A percentile compares a stretch with the other conserved stretches of the same genome.
phyloP scores from a whole-genome alignment of 2,113 vertebrate genomes.

The Platichthys flesus region DNA sequence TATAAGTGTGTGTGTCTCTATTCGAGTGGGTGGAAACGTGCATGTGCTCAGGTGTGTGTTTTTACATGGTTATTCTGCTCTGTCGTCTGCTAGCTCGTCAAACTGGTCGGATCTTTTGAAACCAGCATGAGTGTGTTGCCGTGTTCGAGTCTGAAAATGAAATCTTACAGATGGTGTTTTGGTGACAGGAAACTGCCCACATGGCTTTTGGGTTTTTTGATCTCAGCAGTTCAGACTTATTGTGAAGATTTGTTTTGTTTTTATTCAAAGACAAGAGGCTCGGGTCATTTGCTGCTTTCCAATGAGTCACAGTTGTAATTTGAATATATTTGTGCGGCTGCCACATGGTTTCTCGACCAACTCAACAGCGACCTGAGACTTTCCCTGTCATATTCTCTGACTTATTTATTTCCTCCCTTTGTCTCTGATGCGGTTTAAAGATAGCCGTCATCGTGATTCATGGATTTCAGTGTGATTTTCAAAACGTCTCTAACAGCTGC shows the following conservation, averaged over 20 bases:
- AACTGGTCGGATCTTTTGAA: slow-evolving; percentile 13
- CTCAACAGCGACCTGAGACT: slow-evolving; percentile 50
- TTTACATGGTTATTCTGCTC: slow-evolving; percentile 38
- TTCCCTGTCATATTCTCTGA: slow-evolving; percentile 34
- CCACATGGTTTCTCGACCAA: slow-evolving; percentile 21
- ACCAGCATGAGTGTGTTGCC: not conserved
- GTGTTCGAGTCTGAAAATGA: slow-evolving; percentile 31
- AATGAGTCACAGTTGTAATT: slow-evolving; percentile 48
- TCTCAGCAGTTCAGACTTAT: slow-evolving; percentile 37
- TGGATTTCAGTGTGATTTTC: slow-evolving; percentile 52
- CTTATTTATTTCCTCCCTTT: slow-evolving; percentile 38
- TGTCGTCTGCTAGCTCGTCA: slow-evolving; percentile 23
- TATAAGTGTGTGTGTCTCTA: slow-evolving; percentile 18
- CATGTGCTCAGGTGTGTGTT: slow-evolving; percentile 68
- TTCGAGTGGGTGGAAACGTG: slow-evolving; percentile 50
- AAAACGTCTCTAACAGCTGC: slow-evolving; percentile 8
- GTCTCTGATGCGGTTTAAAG: slow-evolving; percentile 45
- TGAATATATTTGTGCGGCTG: slow-evolving; percentile 36
- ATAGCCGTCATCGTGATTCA: slow-evolving; percentile 62
- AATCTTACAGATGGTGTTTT: slow-evolving; percentile 57
- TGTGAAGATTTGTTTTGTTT: slow-evolving; percentile 27
- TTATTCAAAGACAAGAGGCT: slow-evolving; percentile 29
- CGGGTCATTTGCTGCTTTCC: slow-evolving; percentile 58
- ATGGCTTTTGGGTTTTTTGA: slow-evolving; percentile 36
- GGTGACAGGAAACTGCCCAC: slow-evolving; percentile 52